Base-by-base conservation (phyloP, 2,797 vertebrate species). In the Pseudopleuronectes americanus region DNA sequence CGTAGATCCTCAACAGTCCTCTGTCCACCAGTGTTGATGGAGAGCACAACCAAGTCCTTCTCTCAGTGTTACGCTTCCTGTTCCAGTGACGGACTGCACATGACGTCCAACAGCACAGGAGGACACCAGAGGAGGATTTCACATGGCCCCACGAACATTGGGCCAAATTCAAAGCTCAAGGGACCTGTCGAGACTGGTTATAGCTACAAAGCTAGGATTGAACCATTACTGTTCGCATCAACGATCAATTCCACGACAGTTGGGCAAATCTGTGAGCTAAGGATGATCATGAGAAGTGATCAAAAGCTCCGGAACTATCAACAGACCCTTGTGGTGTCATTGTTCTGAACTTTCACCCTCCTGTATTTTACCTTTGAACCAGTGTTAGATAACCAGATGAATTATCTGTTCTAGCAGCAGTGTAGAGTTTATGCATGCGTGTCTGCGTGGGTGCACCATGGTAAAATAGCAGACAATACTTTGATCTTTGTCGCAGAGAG, bases 51-150 rank as follows among this genome's bases (percentile, higher is more conserved):
- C 60, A 66, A 59, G 51, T 19, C 73, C 70, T 68, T 80, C 71
- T 86, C 72, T 72, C 81, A 83, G 79, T 64, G 84, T 68, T 57
- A 10, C 60, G 36, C 81, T 89, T 91, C 85, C 87, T 52, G 16
- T 71, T 87, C 52, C 68, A 79, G 83, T 81, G 69, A 84, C 65
- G 60, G 52, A 54, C 74, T 88, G 81, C 83, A 89, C 76, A 81
- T 88, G 76, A 85, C 10, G 19, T 57, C 70, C 28, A 53, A 57
- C 65, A 53, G 68, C 64, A 60, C 21, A 59, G 68, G 72, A 55
- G 59, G 19, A 33, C 33, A 31, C 45, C 22, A 71, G n/a, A 21
- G 49, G 26, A 67, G 38, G 43, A 45, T 26, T 33, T 68, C 28
- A 73, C 41, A 57, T 33, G 55, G 45, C 48, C 56, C 22, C 57